phyloP scores from a whole-genome alignment of 2,113 vertebrate genomes.

The Laterallus jamaicensis region DNA sequence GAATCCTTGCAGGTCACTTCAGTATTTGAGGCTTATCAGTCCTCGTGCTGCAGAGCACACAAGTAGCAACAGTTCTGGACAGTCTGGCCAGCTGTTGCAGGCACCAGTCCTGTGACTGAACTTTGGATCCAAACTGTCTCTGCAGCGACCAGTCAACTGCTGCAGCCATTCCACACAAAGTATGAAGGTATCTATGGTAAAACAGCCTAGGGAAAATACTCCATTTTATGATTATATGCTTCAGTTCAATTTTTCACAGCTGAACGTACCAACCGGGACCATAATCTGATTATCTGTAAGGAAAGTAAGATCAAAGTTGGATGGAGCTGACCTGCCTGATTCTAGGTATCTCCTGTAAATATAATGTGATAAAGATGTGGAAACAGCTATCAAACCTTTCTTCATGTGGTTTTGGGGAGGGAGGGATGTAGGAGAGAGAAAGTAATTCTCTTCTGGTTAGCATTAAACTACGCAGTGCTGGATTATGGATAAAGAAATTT shows the following conservation, averaged over 20 bases:
- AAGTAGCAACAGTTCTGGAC: not conserved
- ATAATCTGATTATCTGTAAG: not conserved
- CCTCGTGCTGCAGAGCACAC: fast-evolving
- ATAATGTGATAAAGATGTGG: not conserved
- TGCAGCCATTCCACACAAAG: not conserved
- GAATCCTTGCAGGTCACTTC: not conserved
- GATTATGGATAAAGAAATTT: not conserved
- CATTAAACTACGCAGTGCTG: not conserved
- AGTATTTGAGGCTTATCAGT: not conserved
- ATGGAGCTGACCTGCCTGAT: not conserved
- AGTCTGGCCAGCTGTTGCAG: not conserved
- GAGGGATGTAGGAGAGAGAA: not conserved
- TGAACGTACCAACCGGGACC: not conserved
- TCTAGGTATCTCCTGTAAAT: not conserved
- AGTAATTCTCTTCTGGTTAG: not conserved
- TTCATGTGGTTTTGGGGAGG: not conserved
- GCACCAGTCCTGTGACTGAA: not conserved
- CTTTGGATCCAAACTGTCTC: not conserved
- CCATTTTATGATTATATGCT: not conserved
- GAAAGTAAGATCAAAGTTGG: not conserved
- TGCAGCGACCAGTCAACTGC: not conserved
- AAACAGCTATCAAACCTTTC: not conserved
- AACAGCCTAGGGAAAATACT: not conserved
- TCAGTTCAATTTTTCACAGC: not conserved
- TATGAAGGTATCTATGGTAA: not conserved